Percentiles rank a stretch among this genome's conserved stretches.
Evolutionary conservation across 2,888 invertebrate genomes (phyloP).

Genomic region (Cephus spinipes): DNA sequence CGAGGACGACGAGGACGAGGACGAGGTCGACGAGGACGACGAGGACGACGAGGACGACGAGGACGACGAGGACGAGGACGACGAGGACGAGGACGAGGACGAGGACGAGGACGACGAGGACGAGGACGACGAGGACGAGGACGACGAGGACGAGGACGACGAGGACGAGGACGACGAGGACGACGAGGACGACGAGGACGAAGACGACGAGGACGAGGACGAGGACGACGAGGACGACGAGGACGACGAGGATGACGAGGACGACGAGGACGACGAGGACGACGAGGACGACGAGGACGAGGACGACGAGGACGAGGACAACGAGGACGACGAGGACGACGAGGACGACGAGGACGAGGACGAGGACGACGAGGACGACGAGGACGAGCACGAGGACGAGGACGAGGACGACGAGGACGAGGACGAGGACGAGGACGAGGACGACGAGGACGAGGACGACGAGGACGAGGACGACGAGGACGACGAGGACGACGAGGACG

Average conservation of each 20-base stretch:
- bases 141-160: neutral
- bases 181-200: too few relatives aligned
- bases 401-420: constrained; percentile 3
- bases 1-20: neutral
- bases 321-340: constrained; percentile 1
- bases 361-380: constrained; percentile 1
- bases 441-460: constrained; percentile 3
- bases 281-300: neutral
- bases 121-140: neutral
- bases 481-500: neutral
- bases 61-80: constrained; percentile 3
- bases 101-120: neutral
- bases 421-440: neutral
- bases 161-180: neutral
- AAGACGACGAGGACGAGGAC: too few relatives aligned
- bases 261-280: constrained; percentile 3
- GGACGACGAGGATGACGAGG: too few relatives aligned
- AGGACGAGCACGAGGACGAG: neutral
- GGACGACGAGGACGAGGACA: constrained; percentile 9
- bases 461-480: constrained; percentile 3
- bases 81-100: neutral
- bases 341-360: constrained; percentile 1
- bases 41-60: neutral
- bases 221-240: too few relatives aligned
- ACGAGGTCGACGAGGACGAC: constrained; percentile 1